phyloP scores from a whole-genome alignment of 2,113 vertebrate species.

The Phylloscopus trochilus region DNA sequence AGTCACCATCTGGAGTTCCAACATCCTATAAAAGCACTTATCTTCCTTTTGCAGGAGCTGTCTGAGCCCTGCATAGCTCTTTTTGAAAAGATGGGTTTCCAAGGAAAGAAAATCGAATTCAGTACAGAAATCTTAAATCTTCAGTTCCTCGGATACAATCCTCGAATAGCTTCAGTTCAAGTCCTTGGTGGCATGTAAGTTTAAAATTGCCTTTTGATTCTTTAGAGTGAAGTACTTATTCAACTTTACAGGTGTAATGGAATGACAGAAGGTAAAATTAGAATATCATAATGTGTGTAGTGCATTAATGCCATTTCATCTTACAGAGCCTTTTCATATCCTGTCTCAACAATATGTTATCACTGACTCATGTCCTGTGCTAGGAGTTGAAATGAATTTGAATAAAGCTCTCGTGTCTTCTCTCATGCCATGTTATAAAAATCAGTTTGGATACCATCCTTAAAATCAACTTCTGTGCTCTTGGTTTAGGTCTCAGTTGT shows the following conservation, averaged over 20 bases:
- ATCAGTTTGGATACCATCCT: background rate
- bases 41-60: slow-evolving; percentile 80
- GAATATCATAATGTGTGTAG: background rate
- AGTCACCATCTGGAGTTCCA: background rate
- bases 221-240: background rate
- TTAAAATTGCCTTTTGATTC: background rate
- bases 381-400: background rate
- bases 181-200: slow-evolving; percentile 94
- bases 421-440: background rate
- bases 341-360: background rate
- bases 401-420: background rate
- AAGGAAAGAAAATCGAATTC: slow-evolving; percentile 83
- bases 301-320: background rate
- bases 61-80: slow-evolving; percentile 86
- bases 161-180: slow-evolving; percentile 82
- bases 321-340: background rate
- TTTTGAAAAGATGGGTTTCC: slow-evolving; percentile 84
- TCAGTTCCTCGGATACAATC: slow-evolving; percentile 76
- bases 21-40: background rate
- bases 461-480: background rate
- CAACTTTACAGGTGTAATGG: background rate
- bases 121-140: slow-evolving; percentile 77
- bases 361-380: background rate
- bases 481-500: background rate
- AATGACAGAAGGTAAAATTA: background rate